Base-by-base conservation (phyloP, 2,888 invertebrate genomes). In the Andrena chrysosceles region DNA sequence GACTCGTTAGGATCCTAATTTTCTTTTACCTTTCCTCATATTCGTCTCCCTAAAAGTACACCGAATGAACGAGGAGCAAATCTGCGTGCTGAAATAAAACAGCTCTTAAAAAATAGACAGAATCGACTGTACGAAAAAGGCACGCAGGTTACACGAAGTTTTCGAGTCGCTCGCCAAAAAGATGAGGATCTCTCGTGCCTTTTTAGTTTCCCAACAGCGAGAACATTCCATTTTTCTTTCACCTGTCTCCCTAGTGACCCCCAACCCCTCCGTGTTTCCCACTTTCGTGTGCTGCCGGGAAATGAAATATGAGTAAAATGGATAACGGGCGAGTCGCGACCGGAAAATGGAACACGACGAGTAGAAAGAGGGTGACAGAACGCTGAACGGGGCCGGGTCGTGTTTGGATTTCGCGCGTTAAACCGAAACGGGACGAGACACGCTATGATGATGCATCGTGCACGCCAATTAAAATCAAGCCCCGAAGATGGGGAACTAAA, bases 231-330 rank as follows among this genome's bases (percentile, higher is more conserved):
- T 73, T 73, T 73, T 56, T 73, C 73, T 72, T 72, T 63, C 69
- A 56, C 23, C 68, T 26, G 54, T 56, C 35, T 16, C 26, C 56
- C 56, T 35, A 23, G 20, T 29, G 29, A 7, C 5, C 64, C 26
- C 16, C 33, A 42, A 5, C 54, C 23, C 13, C 67, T 35, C n/a
- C 29, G 10, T 59, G 26, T 48, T 59, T 59, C 26, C 59, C 29
- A 59, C 33, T 71, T 71, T 71, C 71, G 35, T 29, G 29, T 63
- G 62, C 71, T 62, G n/a, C 62, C 2, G 71, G 31, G 60, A 71
- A 71, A 71, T 71, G 71, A 71, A 71, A 71, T 62, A 71, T 62
- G 71, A 71, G 71, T 62, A 56, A 73, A 74, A 56, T 74, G 74
- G 74, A 67, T 66, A 66, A 74, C 66, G 35, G 66, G 31, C 52